phyloP scores from a whole-genome alignment of 2,113 vertebrate genomes.

The Periophthalmus modestus region DNA sequence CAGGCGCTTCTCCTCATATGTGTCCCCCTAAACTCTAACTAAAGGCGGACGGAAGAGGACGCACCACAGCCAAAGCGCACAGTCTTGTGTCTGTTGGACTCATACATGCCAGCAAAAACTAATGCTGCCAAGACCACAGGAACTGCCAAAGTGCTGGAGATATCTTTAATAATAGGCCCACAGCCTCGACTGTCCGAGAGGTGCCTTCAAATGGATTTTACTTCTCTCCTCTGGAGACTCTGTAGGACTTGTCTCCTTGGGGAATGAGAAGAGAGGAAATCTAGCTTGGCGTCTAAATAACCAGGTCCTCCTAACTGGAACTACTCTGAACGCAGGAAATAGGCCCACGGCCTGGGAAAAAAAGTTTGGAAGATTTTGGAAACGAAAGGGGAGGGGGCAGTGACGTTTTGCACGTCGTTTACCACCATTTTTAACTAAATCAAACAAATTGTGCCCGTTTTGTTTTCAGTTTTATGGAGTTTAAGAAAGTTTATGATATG shows the following conservation, averaged over 20 bases:
- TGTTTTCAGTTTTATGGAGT: neutral
- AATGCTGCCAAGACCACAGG: constrained; percentile 51
- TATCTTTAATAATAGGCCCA: neutral
- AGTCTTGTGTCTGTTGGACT: constrained; percentile 63
- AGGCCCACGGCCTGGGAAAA: constrained; percentile 61
- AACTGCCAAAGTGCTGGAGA: constrained; percentile 35
- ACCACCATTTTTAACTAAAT: constrained; percentile 22
- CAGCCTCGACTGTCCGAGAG: constrained; percentile 19
- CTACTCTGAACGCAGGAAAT: constrained; percentile 73
- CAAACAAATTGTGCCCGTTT: neutral
- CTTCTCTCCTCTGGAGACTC: constrained; percentile 38
- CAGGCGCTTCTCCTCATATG: neutral
- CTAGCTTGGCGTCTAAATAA: constrained; percentile 63
- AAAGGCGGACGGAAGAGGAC: constrained; percentile 71
- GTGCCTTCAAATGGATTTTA: constrained; percentile 21
- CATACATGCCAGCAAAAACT: constrained; percentile 62
- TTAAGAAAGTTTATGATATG: constrained; percentile 10
- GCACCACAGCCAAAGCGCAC: constrained; percentile 58
- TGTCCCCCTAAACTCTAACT: constrained; percentile 23
- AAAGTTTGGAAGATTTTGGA: constrained; percentile 64
- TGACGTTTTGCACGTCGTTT: constrained; percentile 54
- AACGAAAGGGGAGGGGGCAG: constrained; percentile 42
- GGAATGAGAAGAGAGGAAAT: constrained; percentile 67
- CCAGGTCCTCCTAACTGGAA: constrained; percentile 57
- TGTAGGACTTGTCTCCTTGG: constrained; percentile 36